phyloP scores from a whole-genome alignment of 2,113 vertebrate genomes.

The Stegastes partitus region DNA sequence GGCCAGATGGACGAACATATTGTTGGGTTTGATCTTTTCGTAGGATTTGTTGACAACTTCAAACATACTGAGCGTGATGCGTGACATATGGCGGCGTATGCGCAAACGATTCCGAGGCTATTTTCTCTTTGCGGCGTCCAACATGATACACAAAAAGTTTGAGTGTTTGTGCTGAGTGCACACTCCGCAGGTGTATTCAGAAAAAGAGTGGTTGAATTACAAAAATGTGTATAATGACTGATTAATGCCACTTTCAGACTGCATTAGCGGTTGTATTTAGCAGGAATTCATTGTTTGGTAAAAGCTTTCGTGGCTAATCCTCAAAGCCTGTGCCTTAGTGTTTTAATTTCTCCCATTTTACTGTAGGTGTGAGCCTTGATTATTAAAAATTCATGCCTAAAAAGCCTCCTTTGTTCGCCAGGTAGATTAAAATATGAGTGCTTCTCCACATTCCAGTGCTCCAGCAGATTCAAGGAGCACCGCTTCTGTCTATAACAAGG shows the following conservation, averaged over 20 bases:
- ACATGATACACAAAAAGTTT: background rate
- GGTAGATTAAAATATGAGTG: background rate
- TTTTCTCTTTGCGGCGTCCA: background rate
- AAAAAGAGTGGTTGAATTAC: constrained; percentile 1
- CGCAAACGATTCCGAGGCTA: background rate
- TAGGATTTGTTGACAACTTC: constrained; percentile 10
- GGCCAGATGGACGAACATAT: background rate
- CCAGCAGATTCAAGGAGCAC: background rate
- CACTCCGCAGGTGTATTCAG: background rate
- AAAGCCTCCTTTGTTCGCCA: background rate
- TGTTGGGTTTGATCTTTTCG: constrained; percentile 19
- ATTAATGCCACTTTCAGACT: constrained; percentile 28
- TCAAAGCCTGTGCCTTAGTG: background rate
- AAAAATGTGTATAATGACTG: constrained; percentile 13
- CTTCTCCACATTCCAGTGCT: constrained; percentile 17
- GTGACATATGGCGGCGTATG: background rate
- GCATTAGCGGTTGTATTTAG: constrained; percentile 36
- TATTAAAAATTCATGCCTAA: constrained; percentile 24
- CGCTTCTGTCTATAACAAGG: background rate
- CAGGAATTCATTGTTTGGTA: constrained; percentile 3
- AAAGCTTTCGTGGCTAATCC: constrained; percentile 32
- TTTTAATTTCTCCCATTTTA: constrained; percentile 8
- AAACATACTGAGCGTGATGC: background rate
- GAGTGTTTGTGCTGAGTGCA: background rate
- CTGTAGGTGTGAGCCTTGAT: constrained; percentile 4